Percentiles rank a stretch among this genome's conserved stretches.
Conservation (phyloP, 1,140 invertebrate species). For the Atta colombica region DNA sequence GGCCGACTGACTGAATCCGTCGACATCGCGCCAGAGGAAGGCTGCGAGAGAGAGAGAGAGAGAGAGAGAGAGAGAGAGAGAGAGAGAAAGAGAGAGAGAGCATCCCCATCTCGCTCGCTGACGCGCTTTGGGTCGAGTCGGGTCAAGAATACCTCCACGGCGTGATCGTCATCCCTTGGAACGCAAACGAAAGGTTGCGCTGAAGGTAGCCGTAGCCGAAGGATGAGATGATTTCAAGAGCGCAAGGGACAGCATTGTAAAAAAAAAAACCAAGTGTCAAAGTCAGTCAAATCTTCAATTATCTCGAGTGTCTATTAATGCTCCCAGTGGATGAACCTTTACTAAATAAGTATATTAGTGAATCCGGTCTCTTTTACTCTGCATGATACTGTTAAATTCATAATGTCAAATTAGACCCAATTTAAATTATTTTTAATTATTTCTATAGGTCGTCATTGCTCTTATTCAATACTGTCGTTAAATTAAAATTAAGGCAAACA, state of each 20-base stretch:
- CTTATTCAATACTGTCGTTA: too few relatives aligned
- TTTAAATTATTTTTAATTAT: too few relatives aligned
- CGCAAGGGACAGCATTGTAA: neutral
- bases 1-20: conserved; percentile 54
- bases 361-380: neutral
- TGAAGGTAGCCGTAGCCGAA: conserved; percentile 15
- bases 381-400: neutral
- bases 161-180: conserved; percentile 31
- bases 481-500: too few relatives aligned
- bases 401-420: too few relatives aligned
- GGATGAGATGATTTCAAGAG: neutral
- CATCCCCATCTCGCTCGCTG: neutral
- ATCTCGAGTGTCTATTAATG: neutral
- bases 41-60: neutral
- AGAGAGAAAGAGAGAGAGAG: neutral
- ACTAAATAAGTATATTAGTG: conserved; percentile 6
- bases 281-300: neutral
- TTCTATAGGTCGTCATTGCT: too few relatives aligned
- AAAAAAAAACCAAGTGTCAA: neutral
- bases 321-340: neutral
- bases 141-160: conserved; percentile 20
- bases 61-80: conserved; percentile 12
- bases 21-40: conserved; percentile 31
- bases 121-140: conserved; percentile 12
- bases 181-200: conserved; percentile 18